A percentile compares a stretch with the other conserved stretches of the same genome.
Conservation (phyloP, 2,797 vertebrate species). For the Catamblyrhynchus diadema region DNA sequence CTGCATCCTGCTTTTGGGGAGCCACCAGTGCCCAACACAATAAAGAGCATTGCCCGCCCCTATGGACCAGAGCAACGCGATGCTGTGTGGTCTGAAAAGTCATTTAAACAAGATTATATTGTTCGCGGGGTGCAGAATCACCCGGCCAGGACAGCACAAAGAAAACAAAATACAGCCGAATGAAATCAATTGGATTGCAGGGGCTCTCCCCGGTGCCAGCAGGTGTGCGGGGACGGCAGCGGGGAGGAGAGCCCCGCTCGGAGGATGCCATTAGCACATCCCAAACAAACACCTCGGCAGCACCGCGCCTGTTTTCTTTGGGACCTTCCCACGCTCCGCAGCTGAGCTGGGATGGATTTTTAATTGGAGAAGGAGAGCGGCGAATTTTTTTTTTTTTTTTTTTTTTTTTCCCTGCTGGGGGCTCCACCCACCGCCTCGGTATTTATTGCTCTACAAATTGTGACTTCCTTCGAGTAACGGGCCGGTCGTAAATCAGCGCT, state of each 20-base stretch:
- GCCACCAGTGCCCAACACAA: background rate
- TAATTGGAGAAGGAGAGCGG: constrained; percentile 57
- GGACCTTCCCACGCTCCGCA: constrained; percentile 46
- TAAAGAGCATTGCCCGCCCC: background rate
- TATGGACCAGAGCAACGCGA: background rate
- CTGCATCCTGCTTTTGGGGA: background rate
- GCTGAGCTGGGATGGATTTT: constrained; percentile 48
- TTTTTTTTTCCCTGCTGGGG: background rate
- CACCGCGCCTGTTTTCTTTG: constrained; percentile 15
- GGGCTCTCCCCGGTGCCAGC: background rate
- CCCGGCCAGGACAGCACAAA: background rate
- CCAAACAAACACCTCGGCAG: constrained; percentile 31
- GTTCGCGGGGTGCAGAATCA: background rate
- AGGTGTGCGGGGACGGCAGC: background rate
- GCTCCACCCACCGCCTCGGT: constrained; percentile 58
- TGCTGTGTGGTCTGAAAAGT: constrained; percentile 59
- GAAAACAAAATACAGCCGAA: background rate
- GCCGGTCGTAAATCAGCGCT: constrained; percentile 31
- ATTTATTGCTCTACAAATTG: constrained; percentile 81
- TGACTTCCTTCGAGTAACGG: constrained; percentile 45
- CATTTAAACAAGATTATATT: constrained; percentile 39
- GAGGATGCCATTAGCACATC: background rate
- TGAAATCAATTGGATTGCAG: background rate
- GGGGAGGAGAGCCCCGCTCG: background rate
- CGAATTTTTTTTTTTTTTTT: background rate